Conservation (phyloP, 2,113 vertebrate species). For the Neoarius graeffei region DNA sequence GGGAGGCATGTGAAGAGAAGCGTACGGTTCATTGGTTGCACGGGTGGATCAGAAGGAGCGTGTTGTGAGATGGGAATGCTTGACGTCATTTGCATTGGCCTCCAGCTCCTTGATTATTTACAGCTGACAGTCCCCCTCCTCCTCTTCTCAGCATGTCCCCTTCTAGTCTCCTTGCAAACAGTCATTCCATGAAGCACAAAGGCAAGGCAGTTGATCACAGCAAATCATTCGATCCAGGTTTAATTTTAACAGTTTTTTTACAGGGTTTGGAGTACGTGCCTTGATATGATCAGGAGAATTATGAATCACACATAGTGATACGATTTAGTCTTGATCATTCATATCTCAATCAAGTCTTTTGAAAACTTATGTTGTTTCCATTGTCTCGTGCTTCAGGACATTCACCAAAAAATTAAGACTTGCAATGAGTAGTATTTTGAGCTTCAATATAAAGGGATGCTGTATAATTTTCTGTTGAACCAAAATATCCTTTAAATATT, state of each 20-base stretch:
- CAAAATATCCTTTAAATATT: background rate
- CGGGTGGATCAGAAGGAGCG: conserved; percentile 43
- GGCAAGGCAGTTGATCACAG: background rate
- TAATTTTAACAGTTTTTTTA: background rate
- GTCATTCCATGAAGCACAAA: background rate
- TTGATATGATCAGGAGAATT: background rate
- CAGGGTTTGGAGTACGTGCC: background rate
- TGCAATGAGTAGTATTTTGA: background rate
- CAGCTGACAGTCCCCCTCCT: conserved; percentile 50
- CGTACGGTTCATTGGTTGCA: conserved; percentile 31
- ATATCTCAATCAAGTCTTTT: background rate
- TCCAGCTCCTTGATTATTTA: conserved; percentile 57
- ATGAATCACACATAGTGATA: background rate
- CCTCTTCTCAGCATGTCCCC: conserved; percentile 29
- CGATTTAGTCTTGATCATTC: background rate
- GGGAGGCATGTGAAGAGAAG: conserved; percentile 38
- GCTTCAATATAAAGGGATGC: background rate
- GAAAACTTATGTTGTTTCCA: background rate
- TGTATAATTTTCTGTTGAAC: background rate
- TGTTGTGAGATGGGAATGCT: conserved; percentile 52
- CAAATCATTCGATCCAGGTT: no score
- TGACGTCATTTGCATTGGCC: conserved; percentile 54
- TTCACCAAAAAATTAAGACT: background rate
- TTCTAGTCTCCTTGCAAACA: conserved; percentile 38
- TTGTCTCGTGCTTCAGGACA: background rate